These are phyloP conservation scores for Belgica antarctica DNA, from an alignment of 2,888 invertebrate genomes.

Conservation along the genomic window DNA sequence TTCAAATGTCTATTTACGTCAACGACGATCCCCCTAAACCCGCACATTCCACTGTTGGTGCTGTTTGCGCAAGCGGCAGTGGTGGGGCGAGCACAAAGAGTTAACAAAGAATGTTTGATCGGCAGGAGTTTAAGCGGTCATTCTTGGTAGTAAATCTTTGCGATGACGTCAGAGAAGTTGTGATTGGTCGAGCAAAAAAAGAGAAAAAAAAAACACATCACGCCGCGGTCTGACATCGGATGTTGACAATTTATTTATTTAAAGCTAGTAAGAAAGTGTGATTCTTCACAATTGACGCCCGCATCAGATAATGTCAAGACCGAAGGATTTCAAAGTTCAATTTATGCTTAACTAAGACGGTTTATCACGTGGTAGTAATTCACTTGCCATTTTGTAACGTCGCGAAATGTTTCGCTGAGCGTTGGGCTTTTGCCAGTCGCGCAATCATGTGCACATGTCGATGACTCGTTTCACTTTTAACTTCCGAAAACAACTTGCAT, in stretches of 20 bases:
- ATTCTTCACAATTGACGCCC: background rate
- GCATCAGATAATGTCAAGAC: background rate
- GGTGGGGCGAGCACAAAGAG: too few species aligned
- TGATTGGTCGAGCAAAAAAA: background rate
- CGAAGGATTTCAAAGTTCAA: background rate
- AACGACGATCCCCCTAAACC: too few species aligned
- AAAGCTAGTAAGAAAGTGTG: conserved; percentile 3
- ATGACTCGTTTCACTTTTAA: background rate
- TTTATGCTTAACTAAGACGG: background rate
- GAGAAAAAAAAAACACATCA: background rate
- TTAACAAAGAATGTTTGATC: too few species aligned
- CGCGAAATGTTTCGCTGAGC: background rate
- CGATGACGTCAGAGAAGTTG: conserved; percentile 4
- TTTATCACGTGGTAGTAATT: conserved; percentile 1
- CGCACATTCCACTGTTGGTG: too few species aligned
- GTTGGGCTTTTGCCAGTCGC: background rate
- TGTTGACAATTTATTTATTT: background rate
- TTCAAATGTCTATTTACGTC: too few species aligned
- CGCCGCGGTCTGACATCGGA: background rate
- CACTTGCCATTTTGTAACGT: too few species aligned
- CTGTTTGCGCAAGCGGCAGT: too few species aligned
- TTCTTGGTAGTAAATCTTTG: background rate
- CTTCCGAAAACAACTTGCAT: background rate
- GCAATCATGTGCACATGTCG: background rate
- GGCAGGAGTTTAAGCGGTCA: too few species aligned